phyloP scores from a whole-genome alignment of 2,797 vertebrate species.

The Mus caroli region DNA sequence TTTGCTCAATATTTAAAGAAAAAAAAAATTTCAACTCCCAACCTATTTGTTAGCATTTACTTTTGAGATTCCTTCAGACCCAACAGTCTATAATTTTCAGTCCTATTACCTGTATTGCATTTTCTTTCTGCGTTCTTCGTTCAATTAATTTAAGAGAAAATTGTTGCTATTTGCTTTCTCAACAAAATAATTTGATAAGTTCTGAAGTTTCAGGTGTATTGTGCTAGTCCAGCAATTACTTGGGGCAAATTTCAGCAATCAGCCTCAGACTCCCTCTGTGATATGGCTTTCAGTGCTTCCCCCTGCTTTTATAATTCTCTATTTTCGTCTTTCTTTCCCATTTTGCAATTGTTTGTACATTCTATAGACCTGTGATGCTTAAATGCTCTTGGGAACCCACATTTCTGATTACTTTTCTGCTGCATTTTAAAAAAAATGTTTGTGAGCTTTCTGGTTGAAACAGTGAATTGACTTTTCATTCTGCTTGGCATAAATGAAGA shows the following conservation, averaged over 20 bases:
- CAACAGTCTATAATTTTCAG: conserved; percentile 11
- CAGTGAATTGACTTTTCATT: conserved; percentile 79
- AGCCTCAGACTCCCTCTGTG: conserved; percentile 58
- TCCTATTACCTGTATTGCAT: neutral
- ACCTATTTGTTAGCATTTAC: conserved; percentile 22
- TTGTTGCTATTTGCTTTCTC: conserved; percentile 64
- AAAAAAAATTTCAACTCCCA: conserved; percentile 29
- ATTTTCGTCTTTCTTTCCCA: conserved; percentile 56
- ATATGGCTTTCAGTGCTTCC: conserved; percentile 34
- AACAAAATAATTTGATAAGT: conserved; percentile 62
- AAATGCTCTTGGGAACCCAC: conserved; percentile 74
- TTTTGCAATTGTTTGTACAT: conserved; percentile 80
- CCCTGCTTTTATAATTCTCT: conserved; percentile 67
- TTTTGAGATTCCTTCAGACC: neutral
- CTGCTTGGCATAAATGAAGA: conserved; percentile 72
- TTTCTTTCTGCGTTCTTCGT: conserved; percentile 34
- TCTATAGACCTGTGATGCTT: conserved; percentile 69
- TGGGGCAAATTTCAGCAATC: conserved; percentile 71
- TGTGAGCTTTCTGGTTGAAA: conserved; percentile 71
- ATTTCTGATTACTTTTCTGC: conserved; percentile 79
- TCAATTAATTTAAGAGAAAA: conserved; percentile 72
- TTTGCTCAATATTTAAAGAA: conserved; percentile 23
- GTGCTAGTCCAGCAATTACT: conserved; percentile 47
- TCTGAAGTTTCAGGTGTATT: conserved; percentile 71
- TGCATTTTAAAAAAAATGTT: conserved; percentile 47